Base-by-base conservation (phyloP, 1,140 invertebrate genomes). In the Zeugodacus cucurbitae region DNA sequence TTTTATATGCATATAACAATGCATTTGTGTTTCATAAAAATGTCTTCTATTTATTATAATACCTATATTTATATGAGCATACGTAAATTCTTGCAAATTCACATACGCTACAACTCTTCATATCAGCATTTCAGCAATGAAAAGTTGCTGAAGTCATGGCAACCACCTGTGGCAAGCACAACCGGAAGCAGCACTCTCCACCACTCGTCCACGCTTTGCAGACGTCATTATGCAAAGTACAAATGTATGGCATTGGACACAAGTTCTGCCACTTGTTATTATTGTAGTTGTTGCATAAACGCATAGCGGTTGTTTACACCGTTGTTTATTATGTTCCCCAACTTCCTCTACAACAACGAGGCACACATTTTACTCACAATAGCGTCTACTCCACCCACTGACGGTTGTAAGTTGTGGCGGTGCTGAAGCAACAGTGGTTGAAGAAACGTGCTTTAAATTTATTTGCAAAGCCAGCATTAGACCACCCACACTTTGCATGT, bases 121-220 rank as follows among this genome's bases (percentile, higher is more conserved):
- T 5, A 17, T 1, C 14, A 3, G 22, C 70, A 22, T n/a, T 74
- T 26, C 14, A 82, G 22, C 37, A 17, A 14, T 26, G 8, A 48
- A 26, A 54, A 54, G 20, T 82, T 44, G 85, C 59, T 34, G 57
- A 86, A 86, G 85, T 59, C 57, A 34, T 86, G 85, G 57, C 58
- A 86, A 86, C 85, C 85, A 86, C 85, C 85, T 86, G 85, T 86
- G 54, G 57, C 85, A 59, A 86, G 20, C 57, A 86, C 17, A 86
- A 86, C 54, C 85, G 57, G 57, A 86, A 86, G 34, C 41, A 17
- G 0, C 41, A 20, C 67, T 54, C 62, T 29, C n/a, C 34, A 29
- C 5, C 70, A 14, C n/a, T 14, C 7, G 11, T 5, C 67, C n/a
- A 41, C 74, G 14, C 58, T 5, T 3, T 3, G 6, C 20, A 82